Conservation (phyloP, 37 sponge, comb jelly and placozoan species). For the Eunapius fragilis region DNA sequence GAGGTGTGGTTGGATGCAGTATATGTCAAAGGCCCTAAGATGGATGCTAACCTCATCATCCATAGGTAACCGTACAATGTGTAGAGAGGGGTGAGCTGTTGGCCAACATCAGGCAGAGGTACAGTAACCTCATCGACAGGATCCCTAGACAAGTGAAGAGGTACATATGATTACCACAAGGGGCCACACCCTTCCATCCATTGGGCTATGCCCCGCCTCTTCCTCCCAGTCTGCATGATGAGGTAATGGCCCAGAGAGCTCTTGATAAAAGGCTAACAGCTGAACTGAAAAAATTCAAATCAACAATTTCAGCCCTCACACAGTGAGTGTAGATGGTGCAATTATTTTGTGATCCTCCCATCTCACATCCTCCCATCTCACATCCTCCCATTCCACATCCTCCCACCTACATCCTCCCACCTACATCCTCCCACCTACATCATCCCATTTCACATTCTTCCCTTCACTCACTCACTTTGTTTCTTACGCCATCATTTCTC, state of each 20-base stretch:
- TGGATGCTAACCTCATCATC: background rate
- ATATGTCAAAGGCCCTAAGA: background rate
- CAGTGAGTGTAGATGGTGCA: slow-evolving; percentile 48
- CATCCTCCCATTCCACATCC: background rate
- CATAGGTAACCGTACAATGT: slow-evolving; percentile 92
- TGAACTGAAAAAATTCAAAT: slow-evolving; percentile 86
- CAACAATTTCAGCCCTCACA: slow-evolving; percentile 67
- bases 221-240: slow-evolving; percentile 92
- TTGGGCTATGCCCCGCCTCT: background rate
- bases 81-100: slow-evolving; percentile 91
- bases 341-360: too few species aligned
- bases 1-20: background rate
- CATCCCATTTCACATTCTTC: background rate
- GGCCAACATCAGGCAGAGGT: slow-evolving; percentile 80
- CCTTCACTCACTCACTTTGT: background rate
- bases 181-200: background rate
- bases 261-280: slow-evolving; percentile 83
- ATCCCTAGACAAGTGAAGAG: slow-evolving; percentile 91
- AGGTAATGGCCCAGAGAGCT: slow-evolving; percentile 93
- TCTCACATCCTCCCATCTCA: background rate
- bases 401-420: background rate
- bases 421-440: background rate
- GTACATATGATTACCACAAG: slow-evolving; percentile 14
- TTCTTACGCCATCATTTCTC: too few species aligned
- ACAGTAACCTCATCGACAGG: slow-evolving; percentile 78